These are phyloP conservation scores for Callosobruchus maculatus DNA, from an alignment of 2,888 invertebrate species.

Conservation along the genomic window DNA sequence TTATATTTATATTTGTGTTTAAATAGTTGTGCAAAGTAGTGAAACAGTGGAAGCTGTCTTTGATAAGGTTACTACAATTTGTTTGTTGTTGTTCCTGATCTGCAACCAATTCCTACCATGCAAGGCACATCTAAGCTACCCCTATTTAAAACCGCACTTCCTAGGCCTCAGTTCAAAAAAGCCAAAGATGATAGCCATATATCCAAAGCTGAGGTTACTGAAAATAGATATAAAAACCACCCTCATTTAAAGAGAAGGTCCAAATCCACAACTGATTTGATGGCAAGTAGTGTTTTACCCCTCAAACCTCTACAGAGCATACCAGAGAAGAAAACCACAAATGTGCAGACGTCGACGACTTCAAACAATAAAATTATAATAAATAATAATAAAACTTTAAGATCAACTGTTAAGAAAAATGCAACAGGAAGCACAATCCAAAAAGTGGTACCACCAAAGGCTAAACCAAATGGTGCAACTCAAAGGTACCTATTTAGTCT, in stretches of 20 bases:
- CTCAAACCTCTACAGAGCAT: background rate
- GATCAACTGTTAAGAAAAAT: background rate
- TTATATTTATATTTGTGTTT: background rate
- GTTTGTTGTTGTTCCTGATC: background rate
- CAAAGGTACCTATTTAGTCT: background rate
- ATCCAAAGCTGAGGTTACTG: background rate
- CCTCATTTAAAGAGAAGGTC: background rate
- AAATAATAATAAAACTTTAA: background rate
- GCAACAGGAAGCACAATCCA: background rate
- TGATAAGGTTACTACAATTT: background rate
- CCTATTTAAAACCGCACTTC: background rate
- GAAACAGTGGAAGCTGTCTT: background rate
- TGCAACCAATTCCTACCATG: background rate
- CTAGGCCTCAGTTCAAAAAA: background rate
- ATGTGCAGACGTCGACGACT: background rate
- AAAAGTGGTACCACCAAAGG: background rate
- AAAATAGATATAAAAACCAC: background rate
- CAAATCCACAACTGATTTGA: background rate
- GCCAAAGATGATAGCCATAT: background rate
- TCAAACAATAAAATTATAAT: background rate
- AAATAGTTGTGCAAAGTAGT: background rate
- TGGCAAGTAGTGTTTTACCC: background rate
- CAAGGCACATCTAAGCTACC: background rate
- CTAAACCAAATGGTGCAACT: background rate
- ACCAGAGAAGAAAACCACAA: background rate